Percentiles rank a stretch among this genome's conserved stretches.
Conservation (phyloP, 2,797 vertebrate genomes). For the Arrhamphus sclerolepis region DNA sequence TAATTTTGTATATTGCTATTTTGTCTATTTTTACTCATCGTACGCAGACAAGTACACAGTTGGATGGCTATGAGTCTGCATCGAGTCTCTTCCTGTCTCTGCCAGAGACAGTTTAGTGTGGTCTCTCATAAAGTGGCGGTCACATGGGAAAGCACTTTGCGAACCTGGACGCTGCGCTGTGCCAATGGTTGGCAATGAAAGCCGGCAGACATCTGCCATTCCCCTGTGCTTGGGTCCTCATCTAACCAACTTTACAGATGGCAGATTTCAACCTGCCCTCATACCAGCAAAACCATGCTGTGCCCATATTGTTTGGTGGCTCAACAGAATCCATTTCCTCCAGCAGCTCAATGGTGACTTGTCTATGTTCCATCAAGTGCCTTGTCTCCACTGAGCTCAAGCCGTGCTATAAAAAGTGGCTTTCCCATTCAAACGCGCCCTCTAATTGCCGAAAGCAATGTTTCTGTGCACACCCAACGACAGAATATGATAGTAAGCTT, state of each 20-base stretch:
- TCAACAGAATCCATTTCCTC: conserved; percentile 63
- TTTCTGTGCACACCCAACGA: conserved; percentile 23
- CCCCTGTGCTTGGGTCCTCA: conserved; percentile 85
- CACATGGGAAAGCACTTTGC: conserved; percentile 86
- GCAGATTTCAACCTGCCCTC: conserved; percentile 87
- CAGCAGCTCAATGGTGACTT: conserved; percentile 73
- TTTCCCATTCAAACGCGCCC: conserved; percentile 81
- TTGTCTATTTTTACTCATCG: conserved; percentile 28
- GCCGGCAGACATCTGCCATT: conserved; percentile 75
- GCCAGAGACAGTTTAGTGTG: conserved; percentile 78
- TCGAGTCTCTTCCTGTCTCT: conserved; percentile 83
- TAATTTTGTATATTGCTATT: conserved; percentile 25
- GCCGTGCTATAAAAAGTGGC: conserved; percentile 78
- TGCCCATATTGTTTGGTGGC: conserved; percentile 78
- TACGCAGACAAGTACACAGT: conserved; percentile 78
- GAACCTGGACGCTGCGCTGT: conserved; percentile 74
- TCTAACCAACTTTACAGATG: conserved; percentile 83
- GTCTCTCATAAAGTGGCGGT: conserved; percentile 79
- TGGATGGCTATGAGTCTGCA: conserved; percentile 80
- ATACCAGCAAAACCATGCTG: conserved; percentile 82
- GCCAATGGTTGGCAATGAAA: conserved; percentile 77
- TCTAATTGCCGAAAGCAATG: conserved; percentile 74
- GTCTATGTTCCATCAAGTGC: conserved; percentile 19
- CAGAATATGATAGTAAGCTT: conserved; percentile 67
- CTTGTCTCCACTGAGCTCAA: conserved; percentile 78